Conservation (phyloP, 2,888 invertebrate genomes). For the Ichneumoninae sp. region DNA sequence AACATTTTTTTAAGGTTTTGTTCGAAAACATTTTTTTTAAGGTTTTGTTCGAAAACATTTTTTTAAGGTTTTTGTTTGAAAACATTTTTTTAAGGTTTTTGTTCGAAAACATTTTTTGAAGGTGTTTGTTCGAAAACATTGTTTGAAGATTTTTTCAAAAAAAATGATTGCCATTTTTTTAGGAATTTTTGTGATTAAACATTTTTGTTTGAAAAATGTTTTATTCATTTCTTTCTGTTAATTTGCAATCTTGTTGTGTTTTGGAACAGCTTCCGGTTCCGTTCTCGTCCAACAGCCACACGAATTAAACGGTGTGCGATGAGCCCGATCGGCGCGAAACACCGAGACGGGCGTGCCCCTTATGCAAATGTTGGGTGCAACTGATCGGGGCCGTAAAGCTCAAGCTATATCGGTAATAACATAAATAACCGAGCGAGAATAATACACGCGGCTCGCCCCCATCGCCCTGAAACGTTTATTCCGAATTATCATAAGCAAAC, state of each 20-base stretch:
- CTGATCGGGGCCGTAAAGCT: slow-evolving; percentile 15
- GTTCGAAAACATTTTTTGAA: too few species aligned
- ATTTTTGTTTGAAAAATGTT: too few species aligned
- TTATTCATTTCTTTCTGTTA: too few species aligned
- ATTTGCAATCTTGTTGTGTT: neutral
- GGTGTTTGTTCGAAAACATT: too few species aligned
- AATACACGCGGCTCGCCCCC: slow-evolving; percentile 38
- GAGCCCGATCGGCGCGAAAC: neutral
- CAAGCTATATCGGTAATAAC: slow-evolving; percentile 52
- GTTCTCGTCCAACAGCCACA: neutral
- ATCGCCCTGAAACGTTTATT: slow-evolving; percentile 49
- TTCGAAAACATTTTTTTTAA: too few species aligned
- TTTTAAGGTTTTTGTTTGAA: too few species aligned
- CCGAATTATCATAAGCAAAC: slow-evolving; percentile 65
- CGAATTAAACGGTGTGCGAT: neutral
- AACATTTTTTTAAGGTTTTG: too few species aligned
- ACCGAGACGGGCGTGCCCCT: slow-evolving; percentile 5
- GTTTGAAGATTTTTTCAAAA: too few species aligned
- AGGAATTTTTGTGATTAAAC: too few species aligned
- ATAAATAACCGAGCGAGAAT: slow-evolving; percentile 54
- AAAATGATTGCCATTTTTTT: too few species aligned
- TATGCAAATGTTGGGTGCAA: slow-evolving; percentile 56
- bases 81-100: too few species aligned
- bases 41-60: too few species aligned
- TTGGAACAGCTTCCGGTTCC: neutral